These are phyloP conservation scores for Xiphias gladius DNA, from an alignment of 2,113 vertebrate species.

Conservation along the genomic window DNA sequence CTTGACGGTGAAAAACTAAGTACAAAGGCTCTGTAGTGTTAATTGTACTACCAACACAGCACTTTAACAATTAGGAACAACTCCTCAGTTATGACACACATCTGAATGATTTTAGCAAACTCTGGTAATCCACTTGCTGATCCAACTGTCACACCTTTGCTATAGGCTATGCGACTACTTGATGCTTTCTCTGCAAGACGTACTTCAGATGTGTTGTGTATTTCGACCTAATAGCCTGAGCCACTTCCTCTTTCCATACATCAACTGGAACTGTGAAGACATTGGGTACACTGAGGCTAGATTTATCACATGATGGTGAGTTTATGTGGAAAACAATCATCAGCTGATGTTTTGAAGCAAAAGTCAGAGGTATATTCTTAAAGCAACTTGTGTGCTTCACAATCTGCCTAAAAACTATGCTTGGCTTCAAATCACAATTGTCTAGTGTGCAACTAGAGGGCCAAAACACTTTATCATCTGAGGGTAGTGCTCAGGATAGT, in stretches of 20 bases:
- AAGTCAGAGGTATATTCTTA: background rate
- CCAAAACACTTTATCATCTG: background rate
- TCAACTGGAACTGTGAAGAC: slow-evolving; percentile 1
- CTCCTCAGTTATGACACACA: slow-evolving; percentile 21
- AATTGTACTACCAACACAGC: slow-evolving; percentile 44
- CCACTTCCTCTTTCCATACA: background rate
- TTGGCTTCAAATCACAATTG: slow-evolving; percentile 4
- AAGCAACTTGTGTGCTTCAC: slow-evolving; percentile 25
- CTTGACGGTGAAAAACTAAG: slow-evolving; percentile 23
- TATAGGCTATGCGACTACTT: slow-evolving; percentile 19
- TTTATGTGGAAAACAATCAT: slow-evolving; percentile 15
- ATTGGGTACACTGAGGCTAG: background rate
- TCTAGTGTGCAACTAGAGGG: background rate
- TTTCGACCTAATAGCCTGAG: background rate
- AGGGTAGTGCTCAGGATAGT: background rate
- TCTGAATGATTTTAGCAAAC: slow-evolving; percentile 45
- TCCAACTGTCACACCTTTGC: slow-evolving; percentile 27
- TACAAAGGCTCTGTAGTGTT: slow-evolving; percentile 55
- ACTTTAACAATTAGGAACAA: slow-evolving; percentile 41
- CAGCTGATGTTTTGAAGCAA: slow-evolving; percentile 14
- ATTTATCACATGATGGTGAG: slow-evolving; percentile 6
- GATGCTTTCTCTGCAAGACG: slow-evolving; percentile 18
- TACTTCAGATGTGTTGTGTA: background rate
- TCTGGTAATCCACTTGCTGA: slow-evolving; percentile 16
- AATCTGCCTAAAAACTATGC: background rate